These are phyloP conservation scores for Synergus itoensis DNA, from an alignment of 2,888 invertebrate species.

Conservation along the genomic window DNA sequence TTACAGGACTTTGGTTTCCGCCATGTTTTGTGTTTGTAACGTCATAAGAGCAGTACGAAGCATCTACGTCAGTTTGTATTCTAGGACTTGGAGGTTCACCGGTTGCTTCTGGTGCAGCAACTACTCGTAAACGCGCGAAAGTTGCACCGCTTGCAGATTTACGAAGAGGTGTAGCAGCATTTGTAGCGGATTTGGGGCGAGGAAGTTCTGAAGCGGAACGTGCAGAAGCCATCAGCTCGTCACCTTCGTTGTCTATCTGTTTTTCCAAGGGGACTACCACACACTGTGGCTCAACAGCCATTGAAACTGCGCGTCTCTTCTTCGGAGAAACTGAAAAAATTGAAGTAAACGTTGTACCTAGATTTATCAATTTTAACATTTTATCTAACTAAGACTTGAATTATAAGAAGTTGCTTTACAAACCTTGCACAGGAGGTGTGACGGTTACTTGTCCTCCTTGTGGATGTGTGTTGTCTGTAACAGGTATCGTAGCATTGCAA, in stretches of 20 bases:
- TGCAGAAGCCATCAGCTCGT: slow-evolving; percentile 80
- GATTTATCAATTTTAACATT: background rate
- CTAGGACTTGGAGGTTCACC: slow-evolving; percentile 81
- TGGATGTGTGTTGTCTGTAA: slow-evolving; percentile 73
- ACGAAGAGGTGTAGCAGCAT: slow-evolving; percentile 67
- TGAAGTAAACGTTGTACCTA: background rate
- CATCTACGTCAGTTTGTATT: slow-evolving; percentile 81
- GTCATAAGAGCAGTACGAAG: slow-evolving; percentile 79
- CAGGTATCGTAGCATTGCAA: slow-evolving; percentile 83
- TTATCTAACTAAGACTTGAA: background rate
- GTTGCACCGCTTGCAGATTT: slow-evolving; percentile 82
- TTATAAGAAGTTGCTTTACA: slow-evolving; percentile 47
- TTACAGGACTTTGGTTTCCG: slow-evolving; percentile 75
- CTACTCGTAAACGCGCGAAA: slow-evolving; percentile 86
- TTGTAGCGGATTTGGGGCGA: slow-evolving; percentile 67
- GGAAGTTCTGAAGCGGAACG: slow-evolving; percentile 78
- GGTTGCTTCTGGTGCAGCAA: slow-evolving; percentile 77
- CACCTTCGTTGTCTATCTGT: slow-evolving; percentile 80
- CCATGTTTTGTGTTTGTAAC: slow-evolving; percentile 74
- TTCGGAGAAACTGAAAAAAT: slow-evolving; percentile 76
- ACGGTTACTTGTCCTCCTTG: slow-evolving; percentile 66
- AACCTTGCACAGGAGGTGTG: slow-evolving; percentile 71
- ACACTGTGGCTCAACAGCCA: slow-evolving; percentile 76
- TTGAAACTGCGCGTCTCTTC: slow-evolving; percentile 78
- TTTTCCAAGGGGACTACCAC: slow-evolving; percentile 71